Percentiles rank a stretch among this genome's conserved stretches.
Evolutionary conservation across 2,113 vertebrate genomes (phyloP).

Genomic region (Desmodus rotundus): DNA sequence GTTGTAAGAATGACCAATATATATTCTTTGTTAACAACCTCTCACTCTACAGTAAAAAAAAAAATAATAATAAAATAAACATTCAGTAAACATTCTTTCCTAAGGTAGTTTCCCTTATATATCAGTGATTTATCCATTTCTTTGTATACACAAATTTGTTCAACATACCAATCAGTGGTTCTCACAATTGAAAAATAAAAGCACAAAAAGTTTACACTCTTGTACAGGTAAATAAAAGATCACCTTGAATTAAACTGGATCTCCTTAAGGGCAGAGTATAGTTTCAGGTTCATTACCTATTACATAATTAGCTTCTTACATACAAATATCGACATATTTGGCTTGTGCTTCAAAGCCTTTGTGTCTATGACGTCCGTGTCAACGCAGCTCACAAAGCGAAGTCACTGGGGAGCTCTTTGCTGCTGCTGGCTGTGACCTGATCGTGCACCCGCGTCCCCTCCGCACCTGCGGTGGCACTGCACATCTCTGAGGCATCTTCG

Average conservation of each 20-base stretch:
- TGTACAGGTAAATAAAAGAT: conserved; percentile 99
- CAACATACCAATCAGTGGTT: conserved; percentile 99
- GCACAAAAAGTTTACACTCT: conserved; percentile 99
- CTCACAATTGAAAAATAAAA: conserved; percentile 99
- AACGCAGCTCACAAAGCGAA: conserved; percentile 91
- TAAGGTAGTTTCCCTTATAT: conserved; percentile 98
- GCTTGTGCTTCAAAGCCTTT: conserved; percentile 93
- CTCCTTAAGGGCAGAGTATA: conserved; percentile 93
- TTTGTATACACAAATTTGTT: conserved; percentile 98
- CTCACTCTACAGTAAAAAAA: conserved; percentile 91
- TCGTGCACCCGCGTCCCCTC: conserved; percentile 88
- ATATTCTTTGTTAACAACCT: conserved; percentile 94
- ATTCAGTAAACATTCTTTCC: conserved; percentile 99
- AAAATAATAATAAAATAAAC: conserved; percentile 84
- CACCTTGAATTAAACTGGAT: conserved; percentile 89
- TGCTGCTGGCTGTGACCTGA: conserved; percentile 90
- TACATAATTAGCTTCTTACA: conserved; percentile 99
- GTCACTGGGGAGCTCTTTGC: conserved; percentile 89
- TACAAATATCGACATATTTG: conserved; percentile 99
- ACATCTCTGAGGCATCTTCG: conserved; percentile 88
- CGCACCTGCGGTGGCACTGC: conserved; percentile 81
- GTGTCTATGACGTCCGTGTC: conserved; percentile 85
- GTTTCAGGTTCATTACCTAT: conserved; percentile 90
- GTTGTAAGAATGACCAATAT: conserved; percentile 94
- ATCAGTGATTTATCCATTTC: conserved; percentile 93